phyloP scores from a whole-genome alignment of 1,140 invertebrate species.

The Sitodiplosis mosellana region DNA sequence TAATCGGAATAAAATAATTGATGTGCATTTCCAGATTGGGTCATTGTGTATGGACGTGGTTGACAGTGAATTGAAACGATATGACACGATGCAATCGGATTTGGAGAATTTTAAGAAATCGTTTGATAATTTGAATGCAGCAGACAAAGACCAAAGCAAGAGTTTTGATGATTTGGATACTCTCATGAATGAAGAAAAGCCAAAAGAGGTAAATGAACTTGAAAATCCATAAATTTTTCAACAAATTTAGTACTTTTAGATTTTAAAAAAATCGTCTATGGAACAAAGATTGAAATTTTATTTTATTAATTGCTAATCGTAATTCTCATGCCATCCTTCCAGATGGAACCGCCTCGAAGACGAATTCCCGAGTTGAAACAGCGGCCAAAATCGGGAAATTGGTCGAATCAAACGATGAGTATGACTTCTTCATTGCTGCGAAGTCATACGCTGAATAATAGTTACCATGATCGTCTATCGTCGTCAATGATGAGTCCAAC shows the following conservation, averaged over 20 bases:
- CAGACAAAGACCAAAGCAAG: conserved; percentile 19
- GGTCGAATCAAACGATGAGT: conserved; percentile 31
- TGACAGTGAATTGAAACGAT: conserved; percentile 81
- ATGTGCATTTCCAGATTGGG: conserved; percentile 51
- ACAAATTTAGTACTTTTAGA: too few relatives aligned
- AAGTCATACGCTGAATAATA: conserved; percentile 33
- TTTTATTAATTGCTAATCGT: too few relatives aligned
- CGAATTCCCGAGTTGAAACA: conserved; percentile 45
- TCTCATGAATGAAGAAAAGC: conserved; percentile 25
- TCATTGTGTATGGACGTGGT: conserved; percentile 92
- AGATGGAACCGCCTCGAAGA: conserved; percentile 41
- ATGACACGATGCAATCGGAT: conserved; percentile 86
- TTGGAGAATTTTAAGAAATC: conserved; percentile 45
- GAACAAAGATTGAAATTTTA: too few relatives aligned
- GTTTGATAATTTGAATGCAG: conserved; percentile 16
- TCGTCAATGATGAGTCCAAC: conserved; percentile 21
- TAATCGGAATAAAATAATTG: conserved; percentile 3
- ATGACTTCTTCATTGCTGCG: conserved; percentile 21
- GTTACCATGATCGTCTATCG: conserved; percentile 41
- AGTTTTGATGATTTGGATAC: conserved; percentile 20
- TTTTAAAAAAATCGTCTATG: too few relatives aligned
- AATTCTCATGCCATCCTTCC: too few relatives aligned
- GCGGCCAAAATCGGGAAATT: conserved; percentile 45
- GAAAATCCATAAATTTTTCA: too few relatives aligned
- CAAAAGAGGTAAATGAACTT: conserved; percentile 18